Conservation (phyloP, 2,113 vertebrate genomes). For the Anseranas semipalmata region DNA sequence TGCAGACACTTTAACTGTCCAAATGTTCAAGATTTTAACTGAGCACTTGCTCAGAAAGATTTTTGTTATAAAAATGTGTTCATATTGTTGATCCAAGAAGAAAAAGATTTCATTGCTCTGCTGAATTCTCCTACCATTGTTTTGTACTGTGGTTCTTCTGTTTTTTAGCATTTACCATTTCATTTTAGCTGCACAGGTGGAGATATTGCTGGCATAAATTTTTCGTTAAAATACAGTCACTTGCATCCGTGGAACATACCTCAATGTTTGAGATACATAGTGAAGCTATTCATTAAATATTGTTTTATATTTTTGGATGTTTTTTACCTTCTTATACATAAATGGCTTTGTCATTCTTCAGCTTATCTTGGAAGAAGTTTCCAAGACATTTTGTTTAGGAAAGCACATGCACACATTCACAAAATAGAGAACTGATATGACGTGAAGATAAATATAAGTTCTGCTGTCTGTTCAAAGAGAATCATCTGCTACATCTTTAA, state of each 20-base stretch:
- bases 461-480: not conserved
- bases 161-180: not conserved
- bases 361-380: not conserved
- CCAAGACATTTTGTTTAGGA: not conserved
- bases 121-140: not conserved
- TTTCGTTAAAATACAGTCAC: not conserved
- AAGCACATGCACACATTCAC: not conserved
- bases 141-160: not conserved
- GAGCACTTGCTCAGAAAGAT: not conserved
- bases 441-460: not conserved
- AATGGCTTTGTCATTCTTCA: not conserved
- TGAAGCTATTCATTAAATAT: not conserved
- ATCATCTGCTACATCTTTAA: not conserved
- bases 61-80: not conserved
- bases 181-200: not conserved
- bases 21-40: not conserved
- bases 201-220: not conserved
- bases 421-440: not conserved
- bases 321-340: not conserved
- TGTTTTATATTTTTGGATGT: not conserved
- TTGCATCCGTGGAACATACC: not conserved
- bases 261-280: not conserved
- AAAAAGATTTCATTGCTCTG: not conserved
- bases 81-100: not conserved
- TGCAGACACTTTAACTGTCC: not conserved